Evolutionary conservation across 1,140 invertebrate species (phyloP), one percentile per base, ranked within the genome.

Genomic region (Pseudomyrmex flavicornis): DNA sequence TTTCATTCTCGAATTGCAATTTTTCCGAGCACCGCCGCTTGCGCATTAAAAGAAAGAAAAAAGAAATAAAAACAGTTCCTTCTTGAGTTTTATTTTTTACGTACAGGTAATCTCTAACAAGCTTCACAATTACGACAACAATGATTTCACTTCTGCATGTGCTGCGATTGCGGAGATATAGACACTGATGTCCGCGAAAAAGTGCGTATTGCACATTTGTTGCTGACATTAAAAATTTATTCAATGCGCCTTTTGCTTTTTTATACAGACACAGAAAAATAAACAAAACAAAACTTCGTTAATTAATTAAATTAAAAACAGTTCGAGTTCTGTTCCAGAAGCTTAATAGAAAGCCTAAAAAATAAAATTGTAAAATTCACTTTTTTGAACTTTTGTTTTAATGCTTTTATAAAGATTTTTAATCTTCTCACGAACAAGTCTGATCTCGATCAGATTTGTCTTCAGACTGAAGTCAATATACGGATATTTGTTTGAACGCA

Each of bases 111-210:
- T 35, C 35, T 80, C 50, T 70, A 61, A 80, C 22, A 46, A 80
- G 20, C 66, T 48, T 59, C 54, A 8, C 3, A 15, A n/a, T 59
- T 50, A 22, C 4, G 35, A 35, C 5, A 5, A 46, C 3, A 35
- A 8, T 50, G 44, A 8, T 80, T 72, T 80, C 44, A 70, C 54
- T 80, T 80, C 22, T 12, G 50, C 13, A 13, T 13, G 62, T 17
- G 61, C 48, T 26, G 35, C 22, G 76, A 70, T 80, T 50, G 59
- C 56, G 17, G 54, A 44, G 48, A 52, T 44, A n/a, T 12, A n/a
- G 12, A 17, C 20, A 46, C 26, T 22, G 54, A 48, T 15, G 22
- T 58, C 12, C 9, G n/a, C 15, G 20, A 59, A 13, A 59, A 13
- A 58, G 48, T 35, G 35, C 5, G 0, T 59, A 17, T 70, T 20